Percentiles rank a stretch among this genome's conserved stretches.
Evolutionary conservation across 2,797 vertebrate species (phyloP).

Genomic region (Arrhamphus sclerolepis): DNA sequence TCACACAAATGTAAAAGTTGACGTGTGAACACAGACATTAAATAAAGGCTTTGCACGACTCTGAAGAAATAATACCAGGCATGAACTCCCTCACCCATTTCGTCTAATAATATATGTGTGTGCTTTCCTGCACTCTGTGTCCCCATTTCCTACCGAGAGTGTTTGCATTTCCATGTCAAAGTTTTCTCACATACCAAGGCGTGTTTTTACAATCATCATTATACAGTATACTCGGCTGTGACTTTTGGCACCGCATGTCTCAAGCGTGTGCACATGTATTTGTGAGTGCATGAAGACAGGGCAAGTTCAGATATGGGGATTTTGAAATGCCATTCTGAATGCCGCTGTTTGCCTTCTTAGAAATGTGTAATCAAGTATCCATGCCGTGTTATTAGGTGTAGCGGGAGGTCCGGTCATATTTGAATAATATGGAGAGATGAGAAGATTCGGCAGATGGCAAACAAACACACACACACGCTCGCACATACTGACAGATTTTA

Average conservation of each 20-base stretch:
- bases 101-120: slow-evolving; percentile 28
- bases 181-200: slow-evolving; percentile 57
- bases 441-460: slow-evolving; percentile 68
- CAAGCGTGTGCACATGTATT: neutral
- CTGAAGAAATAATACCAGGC: slow-evolving; percentile 63
- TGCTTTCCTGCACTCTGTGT: slow-evolving; percentile 26
- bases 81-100: slow-evolving; percentile 55
- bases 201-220: slow-evolving; percentile 54
- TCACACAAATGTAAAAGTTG: neutral
- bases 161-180: slow-evolving; percentile 67
- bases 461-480: slow-evolving; percentile 36
- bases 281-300: slow-evolving; percentile 1
- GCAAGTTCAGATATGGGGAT: slow-evolving; percentile 32
- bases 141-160: slow-evolving; percentile 39
- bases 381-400: slow-evolving; percentile 72
- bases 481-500: slow-evolving; percentile 40
- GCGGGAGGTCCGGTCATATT: slow-evolving; percentile 74
- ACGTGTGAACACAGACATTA: slow-evolving; percentile 41
- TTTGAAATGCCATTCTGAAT: slow-evolving; percentile 41
- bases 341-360: slow-evolving; percentile 54
- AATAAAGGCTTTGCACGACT: slow-evolving; percentile 76
- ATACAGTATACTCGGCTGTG: slow-evolving; percentile 38
- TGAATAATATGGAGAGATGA: slow-evolving; percentile 72
- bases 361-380: slow-evolving; percentile 66
- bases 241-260: slow-evolving; percentile 48